Conservation (phyloP, 1,140 invertebrate species). For the Proctacanthus coquilletti region DNA sequence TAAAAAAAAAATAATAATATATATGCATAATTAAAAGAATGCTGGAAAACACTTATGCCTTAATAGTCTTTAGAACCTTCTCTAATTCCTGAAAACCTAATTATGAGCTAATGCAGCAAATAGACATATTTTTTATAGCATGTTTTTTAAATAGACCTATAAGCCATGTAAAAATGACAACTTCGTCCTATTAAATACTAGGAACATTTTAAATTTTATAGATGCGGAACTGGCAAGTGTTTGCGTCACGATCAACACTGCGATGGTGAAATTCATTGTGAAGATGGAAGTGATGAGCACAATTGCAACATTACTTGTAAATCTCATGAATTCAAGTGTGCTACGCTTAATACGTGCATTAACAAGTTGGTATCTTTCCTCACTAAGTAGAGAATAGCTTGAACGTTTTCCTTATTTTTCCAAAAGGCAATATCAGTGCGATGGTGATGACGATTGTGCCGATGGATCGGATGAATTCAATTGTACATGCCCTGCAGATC, state of each 20-base stretch:
- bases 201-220: no score
- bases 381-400: not conserved
- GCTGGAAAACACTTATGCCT: no score
- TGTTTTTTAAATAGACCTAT: no score
- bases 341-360: constrained; percentile 47
- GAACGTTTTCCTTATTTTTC: not conserved
- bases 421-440: constrained; percentile 25
- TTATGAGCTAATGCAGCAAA: no score
- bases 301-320: constrained; percentile 20
- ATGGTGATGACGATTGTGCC: constrained; percentile 76
- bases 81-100: no score
- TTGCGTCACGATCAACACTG: constrained; percentile 46
- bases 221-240: constrained; percentile 54
- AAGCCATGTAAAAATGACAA: no score
- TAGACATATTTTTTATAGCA: no score
- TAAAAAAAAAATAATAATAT: no score
- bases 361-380: constrained; percentile 30
- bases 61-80: no score
- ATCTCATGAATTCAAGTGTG: constrained; percentile 35
- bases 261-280: constrained; percentile 54
- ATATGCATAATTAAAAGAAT: no score
- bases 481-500: constrained; percentile 72
- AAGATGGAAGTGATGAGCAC: constrained; percentile 59
- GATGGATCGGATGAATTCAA: constrained; percentile 83
- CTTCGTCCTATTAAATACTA: no score